Evolutionary conservation across 2,888 invertebrate genomes (phyloP), one percentile per base, ranked within the genome.

Genomic region (Drosophila recens): DNA sequence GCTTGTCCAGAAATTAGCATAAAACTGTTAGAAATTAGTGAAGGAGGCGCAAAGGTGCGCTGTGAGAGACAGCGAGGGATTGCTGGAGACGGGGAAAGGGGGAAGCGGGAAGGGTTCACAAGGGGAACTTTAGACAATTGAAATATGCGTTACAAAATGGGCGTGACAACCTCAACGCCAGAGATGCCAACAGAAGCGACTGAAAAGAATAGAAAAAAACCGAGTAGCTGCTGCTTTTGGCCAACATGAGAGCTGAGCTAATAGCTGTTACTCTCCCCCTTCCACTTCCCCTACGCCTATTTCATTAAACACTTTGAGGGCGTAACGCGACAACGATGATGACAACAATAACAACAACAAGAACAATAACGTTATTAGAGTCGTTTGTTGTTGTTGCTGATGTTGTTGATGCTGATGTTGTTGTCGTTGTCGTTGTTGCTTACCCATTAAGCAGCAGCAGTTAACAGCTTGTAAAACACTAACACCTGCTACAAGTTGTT

Each of bases 391-490:
- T n/a, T 52, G 40, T 42, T 53, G 61, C 17, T 48, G 59, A 27
- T 61, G 45, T 33, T 46, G 65, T n/a, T 51, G 67, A 15, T 17
- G 45, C 40, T 49, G 61, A 15, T 17, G 45, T 43, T 49, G 61
- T 33, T 56, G 51, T 17, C 43, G 66, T 8, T 54, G 67, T 20
- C 20, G 42, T 48, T 56, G 65, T 30, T 67, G 69, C 46, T 72
- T 77, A 68, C 63, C 72, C 70, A 88, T 84, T 86, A 88, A 68
- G 83, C 75, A 53, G 87, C 71, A 67, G 82, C 88, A 87, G 82
- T 83, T 83, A 83, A 87, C 88, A 82, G 89, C 87, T 88, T 84
- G 83, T 84, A 86, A 88, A 88, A 82, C 89, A 84, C 78, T 64
- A 78, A 80, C 89, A 84, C 83, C 89, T 84, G 83, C 89, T 72